These are phyloP conservation scores for Chaitophorus viminalis DNA, from an alignment of 2,888 invertebrate species.

Conservation along the genomic window DNA sequence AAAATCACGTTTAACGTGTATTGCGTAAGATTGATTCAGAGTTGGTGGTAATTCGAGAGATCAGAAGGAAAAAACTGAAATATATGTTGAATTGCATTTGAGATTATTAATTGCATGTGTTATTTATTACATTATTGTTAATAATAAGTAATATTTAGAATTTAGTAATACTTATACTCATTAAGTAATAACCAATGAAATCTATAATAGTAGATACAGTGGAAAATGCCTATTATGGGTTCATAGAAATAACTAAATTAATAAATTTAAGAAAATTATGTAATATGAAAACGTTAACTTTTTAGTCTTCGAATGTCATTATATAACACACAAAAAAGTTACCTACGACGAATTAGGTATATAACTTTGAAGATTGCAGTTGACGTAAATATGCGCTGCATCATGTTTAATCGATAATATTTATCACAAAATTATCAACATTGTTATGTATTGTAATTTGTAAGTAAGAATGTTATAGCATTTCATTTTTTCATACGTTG, in stretches of 20 bases:
- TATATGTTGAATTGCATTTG: not conserved
- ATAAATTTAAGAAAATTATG: no score
- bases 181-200: not conserved
- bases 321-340: not conserved
- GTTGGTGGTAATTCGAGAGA: not conserved
- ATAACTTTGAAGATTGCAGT: not conserved
- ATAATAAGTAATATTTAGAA: not conserved
- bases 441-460: not conserved
- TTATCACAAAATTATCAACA: not conserved
- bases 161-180: not conserved
- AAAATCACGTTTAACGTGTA: not conserved
- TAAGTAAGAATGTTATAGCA: not conserved
- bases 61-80: not conserved
- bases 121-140: not conserved
- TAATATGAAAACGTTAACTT: no score
- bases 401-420: not conserved
- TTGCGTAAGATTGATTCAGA: not conserved
- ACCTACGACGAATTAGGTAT: not conserved
- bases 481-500: not conserved
- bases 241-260: not conserved
- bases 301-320: no score
- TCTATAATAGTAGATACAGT: not conserved
- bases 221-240: not conserved
- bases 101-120: not conserved
- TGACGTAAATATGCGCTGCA: not conserved